phyloP scores from a whole-genome alignment of 2,888 invertebrate genomes.

The Nematopogon swammerdamellus region DNA sequence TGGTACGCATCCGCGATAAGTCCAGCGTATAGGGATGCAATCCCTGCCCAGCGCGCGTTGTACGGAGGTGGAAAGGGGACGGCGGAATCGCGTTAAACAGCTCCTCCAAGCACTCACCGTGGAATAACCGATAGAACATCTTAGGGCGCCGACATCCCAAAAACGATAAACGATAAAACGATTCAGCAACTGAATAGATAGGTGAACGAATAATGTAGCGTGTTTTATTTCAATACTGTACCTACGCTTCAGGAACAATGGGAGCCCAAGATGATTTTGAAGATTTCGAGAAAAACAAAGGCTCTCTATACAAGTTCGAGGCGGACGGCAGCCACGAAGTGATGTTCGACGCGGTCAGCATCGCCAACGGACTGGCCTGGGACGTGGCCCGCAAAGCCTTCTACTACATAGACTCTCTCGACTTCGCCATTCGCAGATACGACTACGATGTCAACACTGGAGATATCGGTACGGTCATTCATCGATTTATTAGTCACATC shows the following conservation, averaged over 20 bases:
- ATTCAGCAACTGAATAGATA: too few relatives aligned
- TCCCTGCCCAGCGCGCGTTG: too few relatives aligned
- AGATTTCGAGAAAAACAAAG: conserved; percentile 23
- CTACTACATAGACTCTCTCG: conserved; percentile 64
- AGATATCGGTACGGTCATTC: conserved; percentile 30
- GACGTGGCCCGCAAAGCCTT: conserved; percentile 54
- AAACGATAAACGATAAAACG: too few relatives aligned
- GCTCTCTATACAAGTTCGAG: conserved; percentile 16
- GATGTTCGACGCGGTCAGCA: conserved; percentile 17
- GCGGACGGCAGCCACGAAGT: neutral
- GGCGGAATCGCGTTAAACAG: too few relatives aligned
- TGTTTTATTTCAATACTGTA: neutral
- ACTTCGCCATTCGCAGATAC: conserved; percentile 54
- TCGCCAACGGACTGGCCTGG: conserved; percentile 70
- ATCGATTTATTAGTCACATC: neutral
- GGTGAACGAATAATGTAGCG: neutral
- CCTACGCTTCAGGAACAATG: conserved; percentile 28
- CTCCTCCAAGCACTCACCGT: too few relatives aligned
- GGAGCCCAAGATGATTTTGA: conserved; percentile 39
- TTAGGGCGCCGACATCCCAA: too few relatives aligned
- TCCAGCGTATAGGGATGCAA: too few relatives aligned
- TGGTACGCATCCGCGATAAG: too few relatives aligned
- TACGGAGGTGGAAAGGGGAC: too few relatives aligned
- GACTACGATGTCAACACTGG: conserved; percentile 60
- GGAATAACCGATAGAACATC: too few relatives aligned